Evolutionary conservation across 2,113 vertebrate species (phyloP), one percentile per base, ranked within the genome.

Genomic region (Myocastor coypus): DNA sequence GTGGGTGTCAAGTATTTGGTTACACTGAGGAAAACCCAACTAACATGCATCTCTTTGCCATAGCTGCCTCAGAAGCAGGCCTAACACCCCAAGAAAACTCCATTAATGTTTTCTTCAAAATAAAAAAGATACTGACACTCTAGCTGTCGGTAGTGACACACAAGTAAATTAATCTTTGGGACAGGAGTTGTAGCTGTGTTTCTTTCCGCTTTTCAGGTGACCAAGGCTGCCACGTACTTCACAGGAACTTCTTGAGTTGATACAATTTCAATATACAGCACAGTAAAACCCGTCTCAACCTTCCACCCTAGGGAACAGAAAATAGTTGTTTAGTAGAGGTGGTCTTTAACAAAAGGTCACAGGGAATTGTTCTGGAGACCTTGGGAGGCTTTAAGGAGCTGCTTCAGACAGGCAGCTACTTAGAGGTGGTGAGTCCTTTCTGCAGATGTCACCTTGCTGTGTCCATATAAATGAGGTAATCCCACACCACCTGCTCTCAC

Each of bases 271-370:
- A 95, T 92, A 90, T 42, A 96, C 40, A 80, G 64, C 78, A 78
- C 24, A 87, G 61, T 95, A 95, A 97, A 95, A 83, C 59, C 55
- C 73, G 16, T 92, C 97, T 95, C 89, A 87, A 85, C n/a, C 61
- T 55, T 92, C 82, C 40, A 96, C 94, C 82, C 87, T 75, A 93
- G 96, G 94, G 87, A 97, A 94, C 19, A 96, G 90, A 83, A 86
- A 94, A 94, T 95, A 83, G 97, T 83, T 94, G 90, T 93, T 91
- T 95, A 75, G 90, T 80, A 83, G 93, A 94, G 61, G 89, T 0
- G 0, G 73, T 96, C 93, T 98, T 97, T 97, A 96, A 94, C 57
- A 88, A 97, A 97, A 98, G 92, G 94, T 97, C 96, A 97, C 96
- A 83, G 17, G 57, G 96, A 96, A 97, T 96, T 96, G 82, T 97